These are phyloP conservation scores for Cephus sareptanus DNA, from an alignment of 2,888 invertebrate genomes.

Conservation along the genomic window DNA sequence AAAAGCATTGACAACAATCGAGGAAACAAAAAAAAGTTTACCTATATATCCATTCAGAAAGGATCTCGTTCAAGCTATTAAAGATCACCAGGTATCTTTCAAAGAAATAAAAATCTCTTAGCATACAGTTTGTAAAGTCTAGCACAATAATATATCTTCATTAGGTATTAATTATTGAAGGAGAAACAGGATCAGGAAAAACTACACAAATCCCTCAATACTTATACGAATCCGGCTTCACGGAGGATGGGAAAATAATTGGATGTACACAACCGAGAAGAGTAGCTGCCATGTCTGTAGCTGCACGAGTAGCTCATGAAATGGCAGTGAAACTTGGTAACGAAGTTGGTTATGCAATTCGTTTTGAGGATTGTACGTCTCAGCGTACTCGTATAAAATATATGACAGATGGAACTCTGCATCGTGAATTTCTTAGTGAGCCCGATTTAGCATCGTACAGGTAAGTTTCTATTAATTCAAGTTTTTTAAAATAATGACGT, in stretches of 20 bases:
- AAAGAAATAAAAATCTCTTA: constrained; percentile 10
- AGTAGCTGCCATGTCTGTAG: constrained; percentile 99
- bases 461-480: constrained; percentile 49
- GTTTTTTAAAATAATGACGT: background rate
- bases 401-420: constrained; percentile 99
- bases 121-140: background rate
- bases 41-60: constrained; percentile 94
- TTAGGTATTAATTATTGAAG: constrained; percentile 92
- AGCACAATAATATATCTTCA: background rate
- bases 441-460: constrained; percentile 94
- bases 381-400: constrained; percentile 97
- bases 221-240: constrained; percentile 92
- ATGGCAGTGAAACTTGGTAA: constrained; percentile 96
- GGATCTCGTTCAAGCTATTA: constrained; percentile 91
- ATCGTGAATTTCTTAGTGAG: constrained; percentile 96
- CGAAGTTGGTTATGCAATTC: constrained; percentile 90
- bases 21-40: constrained; percentile 91
- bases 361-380: constrained; percentile 99
- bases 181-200: constrained; percentile 99
- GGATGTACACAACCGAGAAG: constrained; percentile 98
- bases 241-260: constrained; percentile 85
- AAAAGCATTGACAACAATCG: constrained; percentile 69
- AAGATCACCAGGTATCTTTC: constrained; percentile 77
- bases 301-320: constrained; percentile 97
- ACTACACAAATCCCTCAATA: constrained; percentile 99